These are phyloP conservation scores for Antennarius maculatus DNA, from an alignment of 2,797 vertebrate species.

Conservation along the genomic window DNA sequence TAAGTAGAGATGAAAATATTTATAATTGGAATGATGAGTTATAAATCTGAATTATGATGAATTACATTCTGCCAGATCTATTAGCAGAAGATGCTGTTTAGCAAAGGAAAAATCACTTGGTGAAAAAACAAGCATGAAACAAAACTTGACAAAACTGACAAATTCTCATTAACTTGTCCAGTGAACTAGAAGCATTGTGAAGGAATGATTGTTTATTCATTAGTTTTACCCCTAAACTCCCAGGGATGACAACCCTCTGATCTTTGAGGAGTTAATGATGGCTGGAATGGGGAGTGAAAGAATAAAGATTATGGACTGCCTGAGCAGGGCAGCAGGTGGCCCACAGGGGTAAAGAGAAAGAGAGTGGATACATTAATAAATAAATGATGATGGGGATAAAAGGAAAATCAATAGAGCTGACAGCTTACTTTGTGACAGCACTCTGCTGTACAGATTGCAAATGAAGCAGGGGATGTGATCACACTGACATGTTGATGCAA, in stretches of 20 bases:
- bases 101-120: conserved; percentile 4
- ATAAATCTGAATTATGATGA: not conserved
- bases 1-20: conserved; percentile 52
- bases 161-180: not conserved
- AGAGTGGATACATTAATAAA: conserved; percentile 67
- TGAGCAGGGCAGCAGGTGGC: conserved; percentile 11
- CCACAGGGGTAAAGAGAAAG: conserved; percentile 38
- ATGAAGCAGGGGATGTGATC: conserved; percentile 56
- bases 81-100: conserved; percentile 21
- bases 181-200: not conserved
- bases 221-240: conserved; percentile 2
- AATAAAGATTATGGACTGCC: conserved; percentile 44
- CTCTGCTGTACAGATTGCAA: conserved; percentile 54
- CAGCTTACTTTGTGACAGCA: conserved; percentile 38
- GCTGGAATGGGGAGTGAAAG: conserved; percentile 19
- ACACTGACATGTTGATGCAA: conserved; percentile 37
- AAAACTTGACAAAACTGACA: not conserved
- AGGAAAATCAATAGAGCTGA: conserved; percentile 68
- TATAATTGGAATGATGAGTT: conserved; percentile 43
- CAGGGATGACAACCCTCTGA: conserved; percentile 13
- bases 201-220: conserved; percentile 21
- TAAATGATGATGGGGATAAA: conserved; percentile 67
- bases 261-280: conserved; percentile 25
- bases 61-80: conserved; percentile 26
- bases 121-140: conserved; percentile 7